Conservation (phyloP, 1,140 invertebrate genomes). For the Episyrphus balteatus region DNA sequence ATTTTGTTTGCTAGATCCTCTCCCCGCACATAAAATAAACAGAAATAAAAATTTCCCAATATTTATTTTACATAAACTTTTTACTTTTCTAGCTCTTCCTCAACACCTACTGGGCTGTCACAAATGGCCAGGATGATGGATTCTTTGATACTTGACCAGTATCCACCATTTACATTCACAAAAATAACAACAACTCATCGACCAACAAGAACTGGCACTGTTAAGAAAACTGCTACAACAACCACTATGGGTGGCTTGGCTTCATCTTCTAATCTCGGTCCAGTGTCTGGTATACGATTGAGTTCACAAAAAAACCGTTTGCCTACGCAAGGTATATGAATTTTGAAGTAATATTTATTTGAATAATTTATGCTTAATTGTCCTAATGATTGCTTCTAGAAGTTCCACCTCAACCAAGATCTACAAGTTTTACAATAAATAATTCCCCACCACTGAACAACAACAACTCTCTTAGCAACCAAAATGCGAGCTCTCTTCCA, state of each 20-base stretch:
- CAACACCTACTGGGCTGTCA: conserved; percentile 44
- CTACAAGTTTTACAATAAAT: conserved; percentile 3
- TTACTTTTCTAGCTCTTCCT: conserved; percentile 19
- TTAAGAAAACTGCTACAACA: conserved; percentile 9
- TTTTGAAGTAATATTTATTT: too few relatives aligned
- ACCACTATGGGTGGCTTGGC: not conserved
- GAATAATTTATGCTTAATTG: too few relatives aligned
- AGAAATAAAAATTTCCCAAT: too few relatives aligned
- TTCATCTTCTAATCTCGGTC: not conserved
- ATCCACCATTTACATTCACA: conserved; percentile 47
- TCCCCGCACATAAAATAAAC: too few relatives aligned
- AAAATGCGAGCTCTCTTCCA: conserved; percentile 12
- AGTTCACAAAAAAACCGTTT: not conserved
- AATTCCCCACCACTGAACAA: conserved; percentile 8
- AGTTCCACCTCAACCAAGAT: conserved; percentile 29
- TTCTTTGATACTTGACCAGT: conserved; percentile 52
- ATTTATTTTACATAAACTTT: too few relatives aligned
- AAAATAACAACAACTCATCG: conserved; percentile 44
- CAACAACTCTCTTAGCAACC: conserved; percentile 2
- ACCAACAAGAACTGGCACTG: conserved; percentile 13
- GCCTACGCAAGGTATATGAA: not conserved
- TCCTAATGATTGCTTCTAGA: conserved; percentile 10
- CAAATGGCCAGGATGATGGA: conserved; percentile 63
- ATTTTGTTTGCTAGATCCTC: too few relatives aligned
- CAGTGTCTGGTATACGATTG: too few relatives aligned